Conservation (phyloP, 2,888 invertebrate genomes). For the Eilema depressum region DNA sequence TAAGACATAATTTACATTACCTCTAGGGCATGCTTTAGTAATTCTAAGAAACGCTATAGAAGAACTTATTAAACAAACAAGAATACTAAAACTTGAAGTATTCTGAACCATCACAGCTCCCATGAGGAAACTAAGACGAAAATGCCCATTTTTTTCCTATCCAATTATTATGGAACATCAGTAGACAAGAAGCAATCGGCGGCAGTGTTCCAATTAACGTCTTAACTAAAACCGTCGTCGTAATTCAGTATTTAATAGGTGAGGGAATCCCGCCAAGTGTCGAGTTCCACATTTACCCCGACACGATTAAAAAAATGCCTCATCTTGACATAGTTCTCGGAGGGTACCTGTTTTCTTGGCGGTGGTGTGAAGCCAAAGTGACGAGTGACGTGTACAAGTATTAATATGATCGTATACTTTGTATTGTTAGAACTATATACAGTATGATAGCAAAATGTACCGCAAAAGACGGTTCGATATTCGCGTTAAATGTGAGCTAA, state of each 20-base stretch:
- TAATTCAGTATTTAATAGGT: slow-evolving; percentile 36
- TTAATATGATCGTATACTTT: neutral
- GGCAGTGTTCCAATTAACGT: slow-evolving; percentile 27
- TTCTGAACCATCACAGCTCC: neutral
- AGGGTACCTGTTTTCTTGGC: slow-evolving; percentile 53
- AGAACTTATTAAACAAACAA: neutral
- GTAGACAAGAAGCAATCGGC: slow-evolving; percentile 20
- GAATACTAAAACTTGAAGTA: neutral
- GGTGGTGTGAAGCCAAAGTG: slow-evolving; percentile 34
- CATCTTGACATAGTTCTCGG: slow-evolving; percentile 72
- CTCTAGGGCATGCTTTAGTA: neutral
- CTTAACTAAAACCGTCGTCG: slow-evolving; percentile 30
- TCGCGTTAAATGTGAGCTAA: too few species aligned
- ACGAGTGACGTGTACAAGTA: neutral
- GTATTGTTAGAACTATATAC: too few species aligned
- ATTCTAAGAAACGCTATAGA: neutral
- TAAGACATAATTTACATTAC: neutral
- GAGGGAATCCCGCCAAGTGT: slow-evolving; percentile 57
- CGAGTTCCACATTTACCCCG: slow-evolving; percentile 36
- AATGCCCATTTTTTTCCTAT: neutral
- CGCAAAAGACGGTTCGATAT: too few species aligned
- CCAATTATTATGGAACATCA: neutral
- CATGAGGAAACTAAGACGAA: neutral
- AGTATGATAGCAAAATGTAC: too few species aligned
- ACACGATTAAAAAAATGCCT: slow-evolving; percentile 59